Evolutionary conservation across 2,113 vertebrate genomes (phyloP), one percentile per base, ranked within the genome.

Genomic region (Parotia lawesii): DNA sequence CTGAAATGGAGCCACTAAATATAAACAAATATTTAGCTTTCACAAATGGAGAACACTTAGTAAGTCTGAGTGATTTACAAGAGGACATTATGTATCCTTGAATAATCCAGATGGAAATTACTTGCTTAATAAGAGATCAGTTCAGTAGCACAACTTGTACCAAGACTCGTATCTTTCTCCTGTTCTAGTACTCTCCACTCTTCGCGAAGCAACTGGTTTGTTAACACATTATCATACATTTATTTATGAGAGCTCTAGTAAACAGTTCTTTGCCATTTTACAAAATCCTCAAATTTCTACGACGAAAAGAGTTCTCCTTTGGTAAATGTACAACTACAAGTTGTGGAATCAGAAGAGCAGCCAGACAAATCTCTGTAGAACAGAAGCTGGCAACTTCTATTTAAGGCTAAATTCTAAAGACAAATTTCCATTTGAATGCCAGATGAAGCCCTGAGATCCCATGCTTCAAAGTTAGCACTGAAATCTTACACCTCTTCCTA

Each of bases 371-470:
- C 78, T 75, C 82, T 18, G 38, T 2, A 62, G 64, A 93, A 74
- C 56, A 88, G 85, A 95, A 88, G 45, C 64, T 94, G 90, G 89
- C 85, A 95, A 38, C 60, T 95, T 74, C 87, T 88, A 35, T 58
- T 62, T 15, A 51, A 88, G 50, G 64, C 60, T 51, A 74, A 95
- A 90, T 73, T 94, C 88, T 90, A 44, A 93, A 80, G 90, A 66
- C 11, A 1, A 77, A 96, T 96, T 90, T 95, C 82, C 92, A 93
- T 96, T 8, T 93, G 75, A 96, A 96, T 80, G 60, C 35, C 74
- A 84, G 16, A 91, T 22, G 50, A 25, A 61, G 50, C 69, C 67
- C 56, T 4, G 44, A 83, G 60, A 80, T 50, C 82, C 44, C 60
- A 53, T 56, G 40, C 61, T 90, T 90, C 67, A 28, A 62, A 77